Conservation (phyloP, 1,140 invertebrate species). For the Agrypnia vestita region DNA sequence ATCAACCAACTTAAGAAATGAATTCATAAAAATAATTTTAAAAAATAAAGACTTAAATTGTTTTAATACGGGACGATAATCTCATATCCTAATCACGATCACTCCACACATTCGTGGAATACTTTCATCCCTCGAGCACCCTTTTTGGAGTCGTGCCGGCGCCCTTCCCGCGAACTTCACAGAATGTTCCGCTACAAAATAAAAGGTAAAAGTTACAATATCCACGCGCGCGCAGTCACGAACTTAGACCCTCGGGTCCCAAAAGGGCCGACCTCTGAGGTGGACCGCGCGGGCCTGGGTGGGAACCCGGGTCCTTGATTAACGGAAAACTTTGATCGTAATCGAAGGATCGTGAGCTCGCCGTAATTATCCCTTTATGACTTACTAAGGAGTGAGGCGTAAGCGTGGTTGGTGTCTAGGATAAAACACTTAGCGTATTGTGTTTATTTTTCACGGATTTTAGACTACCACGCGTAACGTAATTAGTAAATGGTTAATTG, state of each 20-base stretch:
- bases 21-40: too few relatives aligned
- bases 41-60: too few relatives aligned
- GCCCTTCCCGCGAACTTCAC: constrained; percentile 11
- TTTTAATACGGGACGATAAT: neutral
- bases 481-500: too few relatives aligned
- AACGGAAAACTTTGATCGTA: constrained; percentile 32
- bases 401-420: neutral
- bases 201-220: constrained; percentile 20
- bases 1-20: too few relatives aligned
- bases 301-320: constrained; percentile 26
- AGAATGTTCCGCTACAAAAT: neutral
- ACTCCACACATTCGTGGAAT: constrained; percentile 30
- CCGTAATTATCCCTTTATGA: constrained; percentile 35
- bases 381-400: constrained; percentile 12
- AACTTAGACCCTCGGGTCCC: neutral
- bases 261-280: neutral
- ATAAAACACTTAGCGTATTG: neutral
- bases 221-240: constrained; percentile 36
- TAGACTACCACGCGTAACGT: neutral
- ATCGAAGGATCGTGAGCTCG: constrained; percentile 27
- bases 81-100: neutral
- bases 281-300: constrained; percentile 8
- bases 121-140: neutral
- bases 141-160: constrained; percentile 19
- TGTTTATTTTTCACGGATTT: constrained; percentile 5